Base-by-base conservation (phyloP, 2,113 vertebrate species). In the Oophaga pumilio region DNA sequence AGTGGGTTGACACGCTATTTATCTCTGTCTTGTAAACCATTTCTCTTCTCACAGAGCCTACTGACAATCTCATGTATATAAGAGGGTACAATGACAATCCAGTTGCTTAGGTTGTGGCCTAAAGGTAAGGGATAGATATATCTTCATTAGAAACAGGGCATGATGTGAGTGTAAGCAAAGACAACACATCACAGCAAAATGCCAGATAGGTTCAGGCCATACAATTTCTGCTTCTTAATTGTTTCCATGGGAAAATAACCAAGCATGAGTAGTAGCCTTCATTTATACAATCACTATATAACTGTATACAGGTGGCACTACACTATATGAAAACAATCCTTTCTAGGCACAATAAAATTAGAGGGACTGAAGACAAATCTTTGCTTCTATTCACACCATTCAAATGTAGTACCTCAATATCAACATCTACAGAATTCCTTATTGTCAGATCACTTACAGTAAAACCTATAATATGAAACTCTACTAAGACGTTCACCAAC, bases 341-440 rank as follows among this genome's bases (percentile, higher is more conserved):
- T 22, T 64, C 79, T 18, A 49, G 11, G 43, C 60, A 50, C n/a
- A 82, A 62, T 6, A 28, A 43, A 52, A 76, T 6, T 57, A 8
- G 57, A 81, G 6, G 4, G 59, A 12, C 20, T 60, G 26, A 33
- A 60, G 56, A 24, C 26, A 33, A 18, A 22, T 8, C 8, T 26
- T 28, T 22, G 7, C n/a, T 26, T n/a, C 43, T 76, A 43, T 43
- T 76, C 71, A 85, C 24, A 5, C n/a, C 24, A 50, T 57, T 43
- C 2, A 62, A 71, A 11, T 62, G 20, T 62, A 28, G 64, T 14
- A 53, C 76, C 57, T 85, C 8, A 18, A 52, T 62, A 62, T 57
- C 33, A 77, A 77, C 22, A 76, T 77, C 28, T 76, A 74, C 62
- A 62, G 60, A 85, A 76, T 77, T 76, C n/a, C 56, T 22, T 12